Conservation (phyloP, 2,888 invertebrate genomes). For the Amblyjoppa fuscipennis region DNA sequence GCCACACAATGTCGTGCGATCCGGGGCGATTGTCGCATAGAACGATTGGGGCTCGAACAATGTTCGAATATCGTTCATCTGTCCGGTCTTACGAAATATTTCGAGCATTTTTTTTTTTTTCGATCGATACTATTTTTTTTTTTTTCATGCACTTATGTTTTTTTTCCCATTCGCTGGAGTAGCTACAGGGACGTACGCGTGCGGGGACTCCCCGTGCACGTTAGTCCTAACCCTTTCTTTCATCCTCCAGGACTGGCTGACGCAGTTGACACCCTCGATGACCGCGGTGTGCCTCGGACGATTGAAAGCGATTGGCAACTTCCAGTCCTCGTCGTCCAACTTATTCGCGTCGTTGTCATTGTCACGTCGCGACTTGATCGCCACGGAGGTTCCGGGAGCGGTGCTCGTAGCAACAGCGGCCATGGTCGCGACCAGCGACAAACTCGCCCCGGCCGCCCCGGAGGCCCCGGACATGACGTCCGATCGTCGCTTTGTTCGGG, state of each 20-base stretch:
- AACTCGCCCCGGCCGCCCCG: slow-evolving; percentile 61
- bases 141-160: not conserved
- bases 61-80: not conserved
- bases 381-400: slow-evolving; percentile 82
- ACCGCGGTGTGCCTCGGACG: slow-evolving; percentile 91
- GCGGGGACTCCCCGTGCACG: not conserved
- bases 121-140: not conserved
- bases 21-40: not conserved
- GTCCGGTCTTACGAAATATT: not conserved
- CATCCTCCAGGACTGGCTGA: slow-evolving; percentile 95
- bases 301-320: slow-evolving; percentile 90
- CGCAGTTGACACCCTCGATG: slow-evolving; percentile 89
- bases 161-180: not conserved
- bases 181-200: not conserved
- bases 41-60: not conserved
- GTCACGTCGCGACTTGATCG: slow-evolving; percentile 41
- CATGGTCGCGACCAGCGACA: slow-evolving; percentile 74
- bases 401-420: slow-evolving; percentile 84
- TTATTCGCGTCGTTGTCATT: slow-evolving; percentile 59
- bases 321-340: slow-evolving; percentile 86
- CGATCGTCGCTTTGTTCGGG: slow-evolving; percentile 39
- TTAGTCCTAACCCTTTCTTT: slow-evolving; percentile 91
- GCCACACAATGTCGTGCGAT: not conserved
- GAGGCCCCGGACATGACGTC: slow-evolving; percentile 52
- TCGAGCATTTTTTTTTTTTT: not conserved